Percentiles rank a stretch among this genome's conserved stretches.
Conservation (phyloP, 2,888 invertebrate species). For the Idaea biselata region DNA sequence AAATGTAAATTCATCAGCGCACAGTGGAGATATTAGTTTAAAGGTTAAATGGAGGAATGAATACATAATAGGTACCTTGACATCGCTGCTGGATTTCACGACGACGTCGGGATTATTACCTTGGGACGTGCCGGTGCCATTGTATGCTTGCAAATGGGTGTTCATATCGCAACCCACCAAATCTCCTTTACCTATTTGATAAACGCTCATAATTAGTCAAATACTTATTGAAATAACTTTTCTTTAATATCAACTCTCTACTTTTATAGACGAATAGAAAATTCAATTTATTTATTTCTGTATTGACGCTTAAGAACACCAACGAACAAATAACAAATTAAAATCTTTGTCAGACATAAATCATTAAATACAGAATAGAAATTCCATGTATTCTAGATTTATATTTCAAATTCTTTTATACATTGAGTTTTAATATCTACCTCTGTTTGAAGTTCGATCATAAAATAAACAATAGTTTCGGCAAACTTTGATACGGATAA, state of each 20-base stretch:
- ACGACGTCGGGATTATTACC: slow-evolving; percentile 87
- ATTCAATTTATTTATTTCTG: neutral
- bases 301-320: neutral
- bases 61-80: slow-evolving; percentile 78
- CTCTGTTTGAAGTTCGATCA: neutral
- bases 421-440: neutral
- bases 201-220: slow-evolving; percentile 31
- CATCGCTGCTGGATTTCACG: slow-evolving; percentile 96
- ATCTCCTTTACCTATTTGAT: slow-evolving; percentile 92
- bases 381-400: neutral
- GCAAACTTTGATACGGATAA: neutral
- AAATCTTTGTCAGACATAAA: neutral
- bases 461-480: neutral
- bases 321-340: neutral
- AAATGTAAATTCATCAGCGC: slow-evolving; percentile 18
- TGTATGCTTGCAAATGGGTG: slow-evolving; percentile 86
- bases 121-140: slow-evolving; percentile 81
- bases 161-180: slow-evolving; percentile 96
- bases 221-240: slow-evolving; percentile 23
- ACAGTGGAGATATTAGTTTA: slow-evolving; percentile 11
- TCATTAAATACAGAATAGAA: neutral
- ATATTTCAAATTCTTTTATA: neutral
- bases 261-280: neutral
- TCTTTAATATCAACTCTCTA: slow-evolving; percentile 6
- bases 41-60: slow-evolving; percentile 19